Base-by-base conservation (phyloP, 2,113 vertebrate genomes). In the Coryphaenoides rupestris region DNA sequence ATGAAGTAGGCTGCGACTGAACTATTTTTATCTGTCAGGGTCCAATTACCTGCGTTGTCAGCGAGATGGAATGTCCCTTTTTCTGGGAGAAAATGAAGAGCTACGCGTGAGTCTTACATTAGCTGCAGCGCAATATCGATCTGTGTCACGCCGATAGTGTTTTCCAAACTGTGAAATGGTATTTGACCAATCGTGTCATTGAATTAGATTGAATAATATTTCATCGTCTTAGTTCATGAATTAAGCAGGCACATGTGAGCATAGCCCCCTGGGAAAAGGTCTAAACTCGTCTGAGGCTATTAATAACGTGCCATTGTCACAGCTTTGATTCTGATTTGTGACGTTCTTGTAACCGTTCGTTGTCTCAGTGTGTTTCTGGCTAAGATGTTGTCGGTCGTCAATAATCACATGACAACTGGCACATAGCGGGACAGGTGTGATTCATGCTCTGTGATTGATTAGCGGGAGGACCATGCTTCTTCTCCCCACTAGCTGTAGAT, bases 401-500 rank as follows among this genome's bases (percentile, higher is more conserved):
- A 9, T 47, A 58, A 54, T 74, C 60, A 63, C 75, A 62, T 54
- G 56, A 55, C 56, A 59, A 65, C 74, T 65, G 70, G 56, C 62
- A 55, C 64, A 19, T n/a, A 19, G 28, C 21, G 26, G 2, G 52
- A 59, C 58, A 45, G 60, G 13, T 66, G 21, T 52, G 55, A 58
- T 66, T 58, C 19, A 57, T 50, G 45, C 62, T 46, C 54, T 45
- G 16, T 49, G 55, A 70, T 45, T 67, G 54, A 62, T 61, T 65
- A 63, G 65, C 65, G 61, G 28, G 22, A 23, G 5, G 62, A 4
- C 5, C 49, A 26, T 47, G n/a, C n/a, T n/a, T n/a, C n/a, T 19
- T 21, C 68, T 63, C 24, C 77, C 69, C 45, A 57, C 55, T 21
- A 47, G 69, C 69, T 55, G 13, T 72, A 40, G 22, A 63, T 84